Percentiles rank a stretch among this genome's conserved stretches.
Conservation (phyloP, 2,113 vertebrate species). For the Microcebus ravelobensis region DNA sequence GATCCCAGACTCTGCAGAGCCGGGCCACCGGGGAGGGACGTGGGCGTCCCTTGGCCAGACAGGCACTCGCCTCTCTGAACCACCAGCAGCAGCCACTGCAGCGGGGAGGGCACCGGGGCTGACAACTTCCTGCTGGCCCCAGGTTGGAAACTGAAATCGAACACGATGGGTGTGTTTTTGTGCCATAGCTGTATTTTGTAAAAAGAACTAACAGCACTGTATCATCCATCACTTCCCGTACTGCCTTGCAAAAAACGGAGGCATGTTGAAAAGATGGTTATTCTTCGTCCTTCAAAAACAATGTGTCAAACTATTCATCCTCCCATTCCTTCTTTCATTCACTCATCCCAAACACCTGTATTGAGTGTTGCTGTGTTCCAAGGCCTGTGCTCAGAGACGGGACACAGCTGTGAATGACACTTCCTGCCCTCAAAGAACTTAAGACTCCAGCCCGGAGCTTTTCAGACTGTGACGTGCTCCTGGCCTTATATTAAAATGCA, state of each 20-base stretch:
- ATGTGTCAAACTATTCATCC: rapidly evolving
- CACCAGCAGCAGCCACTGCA: rapidly evolving
- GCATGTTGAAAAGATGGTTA: not conserved
- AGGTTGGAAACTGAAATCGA: too few species aligned
- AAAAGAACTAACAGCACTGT: not conserved
- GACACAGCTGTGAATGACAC: not conserved
- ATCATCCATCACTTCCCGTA: not conserved
- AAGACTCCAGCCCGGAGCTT: not conserved
- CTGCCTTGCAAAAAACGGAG: not conserved
- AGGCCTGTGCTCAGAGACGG: not conserved
- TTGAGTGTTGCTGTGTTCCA: rapidly evolving
- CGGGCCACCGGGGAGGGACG: not conserved
- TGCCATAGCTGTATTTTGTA: not conserved
- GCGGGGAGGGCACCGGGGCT: not conserved
- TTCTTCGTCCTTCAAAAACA: not conserved
- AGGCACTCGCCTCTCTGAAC: not conserved
- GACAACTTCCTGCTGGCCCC: not conserved
- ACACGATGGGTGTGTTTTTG: not conserved
- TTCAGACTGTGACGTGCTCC: rapidly evolving
- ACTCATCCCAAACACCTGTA: rapidly evolving
- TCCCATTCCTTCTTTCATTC: not conserved
- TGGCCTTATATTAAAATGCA: rapidly evolving
- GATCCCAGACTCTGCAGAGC: not conserved
- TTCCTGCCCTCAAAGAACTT: not conserved
- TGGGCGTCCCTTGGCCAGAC: too few species aligned